phyloP scores from a whole-genome alignment of 2,113 vertebrate species.

The Lathamus discolor region DNA sequence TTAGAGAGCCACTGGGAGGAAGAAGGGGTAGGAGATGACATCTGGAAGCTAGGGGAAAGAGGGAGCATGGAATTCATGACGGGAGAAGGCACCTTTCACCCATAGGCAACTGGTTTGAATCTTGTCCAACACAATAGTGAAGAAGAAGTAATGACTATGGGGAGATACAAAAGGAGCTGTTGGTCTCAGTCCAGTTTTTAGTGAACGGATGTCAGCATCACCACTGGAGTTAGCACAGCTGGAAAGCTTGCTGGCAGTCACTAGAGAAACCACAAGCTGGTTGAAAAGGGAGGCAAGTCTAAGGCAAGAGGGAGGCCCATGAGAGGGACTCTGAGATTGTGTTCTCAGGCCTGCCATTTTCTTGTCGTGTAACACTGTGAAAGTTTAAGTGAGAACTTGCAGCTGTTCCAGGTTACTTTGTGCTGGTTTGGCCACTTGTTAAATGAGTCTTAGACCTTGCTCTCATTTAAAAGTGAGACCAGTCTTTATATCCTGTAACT shows the following conservation, averaged over 20 bases:
- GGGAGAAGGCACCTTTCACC: constrained; percentile 35
- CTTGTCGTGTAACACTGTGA: background rate
- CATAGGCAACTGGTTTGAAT: constrained; percentile 28
- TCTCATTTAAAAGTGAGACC: background rate
- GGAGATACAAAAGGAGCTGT: constrained; percentile 6
- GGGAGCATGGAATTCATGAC: background rate
- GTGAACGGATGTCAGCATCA: background rate
- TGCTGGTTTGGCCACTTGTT: background rate
- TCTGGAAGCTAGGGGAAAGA: background rate
- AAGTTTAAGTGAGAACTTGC: background rate
- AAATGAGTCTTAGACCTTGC: background rate
- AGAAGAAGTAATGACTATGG: background rate
- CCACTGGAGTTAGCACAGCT: background rate
- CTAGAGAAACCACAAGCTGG: background rate
- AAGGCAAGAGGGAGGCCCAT: background rate
- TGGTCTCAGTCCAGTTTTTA: constrained; percentile 22
- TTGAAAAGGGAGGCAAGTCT: background rate
- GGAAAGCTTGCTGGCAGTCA: background rate
- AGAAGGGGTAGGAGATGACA: background rate
- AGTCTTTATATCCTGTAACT: background rate
- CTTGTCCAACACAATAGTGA: background rate
- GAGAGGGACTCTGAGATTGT: background rate
- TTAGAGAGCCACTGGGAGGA: background rate
- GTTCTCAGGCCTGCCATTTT: constrained; percentile 17
- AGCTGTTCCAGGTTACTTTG: background rate